Conservation (phyloP, 2,888 invertebrate genomes). For the Oxycera nigricornis region DNA sequence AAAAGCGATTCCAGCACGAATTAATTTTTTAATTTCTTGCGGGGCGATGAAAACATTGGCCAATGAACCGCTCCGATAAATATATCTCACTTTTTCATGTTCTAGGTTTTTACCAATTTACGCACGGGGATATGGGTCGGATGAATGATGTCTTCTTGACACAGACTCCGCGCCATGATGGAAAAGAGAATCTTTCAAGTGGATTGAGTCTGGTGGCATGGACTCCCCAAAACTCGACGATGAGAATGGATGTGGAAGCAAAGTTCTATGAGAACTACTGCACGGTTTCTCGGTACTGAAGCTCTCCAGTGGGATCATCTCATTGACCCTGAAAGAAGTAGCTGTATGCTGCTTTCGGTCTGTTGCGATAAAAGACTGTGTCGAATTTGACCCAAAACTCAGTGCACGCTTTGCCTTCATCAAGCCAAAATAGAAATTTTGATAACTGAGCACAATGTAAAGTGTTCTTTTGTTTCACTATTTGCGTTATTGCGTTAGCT, state of each 20-base stretch:
- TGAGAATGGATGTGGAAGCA: neutral
- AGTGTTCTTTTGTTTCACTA: neutral
- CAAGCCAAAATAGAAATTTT: constrained; percentile 16
- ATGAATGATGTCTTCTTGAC: neutral
- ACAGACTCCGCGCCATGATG: neutral
- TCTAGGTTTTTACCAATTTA: neutral
- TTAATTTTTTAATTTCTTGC: neutral
- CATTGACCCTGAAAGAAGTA: constrained; percentile 1
- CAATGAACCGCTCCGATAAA: neutral
- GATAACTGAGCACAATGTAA: constrained; percentile 7
- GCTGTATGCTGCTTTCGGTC: constrained; percentile 27
- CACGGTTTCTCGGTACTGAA: neutral
- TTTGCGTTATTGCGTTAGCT: neutral
- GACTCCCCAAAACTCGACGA: neutral
- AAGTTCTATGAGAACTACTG: neutral
- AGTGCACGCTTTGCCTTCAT: constrained; percentile 27
- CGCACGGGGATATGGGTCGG: neutral
- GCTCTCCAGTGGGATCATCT: neutral
- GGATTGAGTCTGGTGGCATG: neutral
- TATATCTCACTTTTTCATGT: neutral
- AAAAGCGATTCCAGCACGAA: neutral
- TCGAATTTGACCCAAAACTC: constrained; percentile 35
- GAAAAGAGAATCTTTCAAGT: neutral
- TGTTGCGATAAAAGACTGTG: constrained; percentile 31
- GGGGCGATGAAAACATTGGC: neutral